phyloP scores from a whole-genome alignment of 2,888 invertebrate genomes.

The Rhorus exstirpatorius region DNA sequence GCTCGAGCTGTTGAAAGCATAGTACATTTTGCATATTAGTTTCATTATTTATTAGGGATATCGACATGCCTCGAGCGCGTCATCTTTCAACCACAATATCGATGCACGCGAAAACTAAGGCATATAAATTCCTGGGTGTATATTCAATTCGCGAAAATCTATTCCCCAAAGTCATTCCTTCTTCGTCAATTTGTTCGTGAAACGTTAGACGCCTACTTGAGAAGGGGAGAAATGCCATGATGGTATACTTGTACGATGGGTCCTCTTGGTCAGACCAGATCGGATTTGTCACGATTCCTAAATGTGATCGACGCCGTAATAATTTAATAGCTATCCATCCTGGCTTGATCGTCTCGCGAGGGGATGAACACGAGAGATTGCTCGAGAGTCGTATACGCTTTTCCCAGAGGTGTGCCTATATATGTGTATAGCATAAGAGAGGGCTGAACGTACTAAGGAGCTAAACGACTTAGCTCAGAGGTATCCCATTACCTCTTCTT shows the following conservation, averaged over 20 bases:
- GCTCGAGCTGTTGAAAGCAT: slow-evolving; percentile 32
- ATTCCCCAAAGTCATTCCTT: slow-evolving; percentile 14
- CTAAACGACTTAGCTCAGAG: slow-evolving; percentile 84
- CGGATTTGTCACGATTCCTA: slow-evolving; percentile 85
- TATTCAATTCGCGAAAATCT: slow-evolving; percentile 22
- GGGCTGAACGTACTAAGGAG: slow-evolving; percentile 82
- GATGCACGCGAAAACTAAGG: not conserved
- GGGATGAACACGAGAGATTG: slow-evolving; percentile 71
- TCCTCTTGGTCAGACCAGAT: slow-evolving; percentile 76
- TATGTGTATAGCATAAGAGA: slow-evolving; percentile 32
- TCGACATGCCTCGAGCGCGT: slow-evolving; percentile 81
- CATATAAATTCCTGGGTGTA: slow-evolving; percentile 12
- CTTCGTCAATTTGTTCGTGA: slow-evolving; percentile 61
- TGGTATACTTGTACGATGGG: slow-evolving; percentile 23
- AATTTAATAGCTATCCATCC: slow-evolving; percentile 84
- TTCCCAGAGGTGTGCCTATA: slow-evolving; percentile 60
- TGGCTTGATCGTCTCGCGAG: slow-evolving; percentile 77
- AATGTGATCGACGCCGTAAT: slow-evolving; percentile 84
- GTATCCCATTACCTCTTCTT: slow-evolving; percentile 82
- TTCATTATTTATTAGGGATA: no score
- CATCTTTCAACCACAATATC: slow-evolving; percentile 63
- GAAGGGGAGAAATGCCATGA: not conserved
- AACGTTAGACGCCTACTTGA: slow-evolving; percentile 60
- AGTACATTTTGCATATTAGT: no score
- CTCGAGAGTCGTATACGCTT: slow-evolving; percentile 61